Evolutionary conservation across 2,888 invertebrate species (phyloP), one percentile per base, ranked within the genome.

Genomic region (Drosophila paranaensis): DNA sequence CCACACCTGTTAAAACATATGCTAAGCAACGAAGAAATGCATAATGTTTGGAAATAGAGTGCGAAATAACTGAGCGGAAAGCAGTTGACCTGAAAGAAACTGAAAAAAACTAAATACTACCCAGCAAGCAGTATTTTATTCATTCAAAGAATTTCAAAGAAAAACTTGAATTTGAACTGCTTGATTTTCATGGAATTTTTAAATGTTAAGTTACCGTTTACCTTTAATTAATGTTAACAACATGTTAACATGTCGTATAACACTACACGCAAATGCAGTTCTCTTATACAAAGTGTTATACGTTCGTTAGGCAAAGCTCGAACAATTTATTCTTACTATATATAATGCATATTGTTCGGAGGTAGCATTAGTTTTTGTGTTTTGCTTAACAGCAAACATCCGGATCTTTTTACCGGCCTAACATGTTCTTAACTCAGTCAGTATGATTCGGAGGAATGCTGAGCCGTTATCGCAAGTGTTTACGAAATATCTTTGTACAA

Each of bases 231-330:
- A 27, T 33, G 6, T 46, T 46, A 46, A 27, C 6, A 20, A 20
- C 20, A 20, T 27, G 14, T 25, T 45, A 46, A 27, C 14, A 20
- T 11, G 16, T 20, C 20, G 11, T 42, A 4, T 25, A 6, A 25
- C 2, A 25, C 25, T 6, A 20, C 13, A 25, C 25, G 45, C 25
- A 8, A 45, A 27, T 8, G 1, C 3, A 27, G 8, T 48, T 16
- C 48, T 48, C 48, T 48, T 33, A 48, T 46, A 46, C 27, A n/a
- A 14, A n/a, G 6, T 6, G 14, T 48, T 46, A 27, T 27, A n/a
- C n/a, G n/a, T 10, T 46, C 8, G 2, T 14, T 13, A 14, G 8
- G 13, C 13, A 46, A 5, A 46, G 9, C 27, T 30, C 1, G n/a
- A 48, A n/a, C n/a, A 6, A 10, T 6, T 10, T n/a, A 10, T 30